Conservation (phyloP, 2,888 invertebrate species). For the Nephrotoma guestfalica region DNA sequence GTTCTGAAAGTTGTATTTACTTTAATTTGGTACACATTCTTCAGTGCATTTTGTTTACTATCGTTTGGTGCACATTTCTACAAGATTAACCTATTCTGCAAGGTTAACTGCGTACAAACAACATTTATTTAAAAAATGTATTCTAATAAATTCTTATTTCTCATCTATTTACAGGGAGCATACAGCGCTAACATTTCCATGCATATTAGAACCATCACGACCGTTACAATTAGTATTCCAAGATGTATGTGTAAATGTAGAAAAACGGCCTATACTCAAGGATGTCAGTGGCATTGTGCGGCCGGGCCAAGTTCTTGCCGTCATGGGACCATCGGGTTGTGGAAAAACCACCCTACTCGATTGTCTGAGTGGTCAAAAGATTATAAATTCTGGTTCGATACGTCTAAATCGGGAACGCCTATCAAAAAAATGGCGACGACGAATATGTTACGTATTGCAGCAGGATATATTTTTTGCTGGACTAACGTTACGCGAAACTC, state of each 20-base stretch:
- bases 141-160: neutral
- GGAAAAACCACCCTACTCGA: slow-evolving; percentile 70
- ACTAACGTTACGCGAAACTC: slow-evolving; percentile 59
- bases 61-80: too few species aligned
- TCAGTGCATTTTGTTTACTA: too few species aligned
- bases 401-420: slow-evolving; percentile 47
- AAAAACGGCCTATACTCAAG: slow-evolving; percentile 43
- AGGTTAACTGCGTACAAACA: too few species aligned
- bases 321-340: slow-evolving; percentile 67
- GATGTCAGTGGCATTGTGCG: slow-evolving; percentile 55
- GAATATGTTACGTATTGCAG: slow-evolving; percentile 68
- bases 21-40: too few species aligned
- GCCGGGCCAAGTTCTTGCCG: slow-evolving; percentile 63
- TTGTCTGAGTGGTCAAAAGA: slow-evolving; percentile 54
- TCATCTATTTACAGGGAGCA: slow-evolving; percentile 37
- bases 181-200: slow-evolving; percentile 43
- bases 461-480: slow-evolving; percentile 71
- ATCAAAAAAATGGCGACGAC: slow-evolving; percentile 53
- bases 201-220: slow-evolving; percentile 39
- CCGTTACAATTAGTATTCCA: slow-evolving; percentile 52
- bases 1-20: too few species aligned
- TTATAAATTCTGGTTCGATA: slow-evolving; percentile 49
- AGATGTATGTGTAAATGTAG: slow-evolving; percentile 40
- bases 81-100: too few species aligned
- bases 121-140: too few species aligned